Evolutionary conservation across 2,797 vertebrate species (phyloP).

Genomic region (Rallus crepitans): DNA sequence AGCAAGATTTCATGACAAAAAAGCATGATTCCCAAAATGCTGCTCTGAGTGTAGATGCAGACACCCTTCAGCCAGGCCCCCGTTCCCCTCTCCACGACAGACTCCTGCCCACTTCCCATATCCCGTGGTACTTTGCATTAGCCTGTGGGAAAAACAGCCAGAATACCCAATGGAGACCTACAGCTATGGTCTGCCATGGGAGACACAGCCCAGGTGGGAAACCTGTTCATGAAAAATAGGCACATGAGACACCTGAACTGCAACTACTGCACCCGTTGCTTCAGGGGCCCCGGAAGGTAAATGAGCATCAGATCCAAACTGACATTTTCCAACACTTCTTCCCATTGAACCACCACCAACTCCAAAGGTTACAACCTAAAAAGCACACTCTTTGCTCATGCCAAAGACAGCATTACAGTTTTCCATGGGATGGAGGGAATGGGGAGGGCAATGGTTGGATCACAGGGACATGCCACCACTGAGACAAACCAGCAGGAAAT

Average conservation of each 20-base stretch:
- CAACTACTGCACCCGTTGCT: conserved; percentile 5
- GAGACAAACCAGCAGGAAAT: not conserved
- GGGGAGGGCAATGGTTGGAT: not conserved
- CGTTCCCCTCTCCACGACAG: not conserved
- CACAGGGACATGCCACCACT: not conserved
- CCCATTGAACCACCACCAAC: not conserved
- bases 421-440: accelerated
- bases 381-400: not conserved
- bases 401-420: not conserved
- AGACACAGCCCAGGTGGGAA: conserved; percentile 49
- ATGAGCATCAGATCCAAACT: not conserved
- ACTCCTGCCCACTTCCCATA: conserved; percentile 42
- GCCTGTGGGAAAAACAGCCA: conserved; percentile 50
- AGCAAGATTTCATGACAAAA: not conserved
- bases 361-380: not conserved
- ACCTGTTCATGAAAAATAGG: conserved; percentile 45
- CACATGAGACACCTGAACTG: conserved; percentile 44
- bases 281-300: not conserved
- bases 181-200: conserved; percentile 23
- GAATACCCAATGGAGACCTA: conserved; percentile 43
- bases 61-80: not conserved
- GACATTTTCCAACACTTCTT: not conserved
- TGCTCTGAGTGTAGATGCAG: not conserved
- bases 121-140: conserved; percentile 32
- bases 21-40: not conserved